Conservation (phyloP, 2,113 vertebrate genomes). For the Carassius carassius region DNA sequence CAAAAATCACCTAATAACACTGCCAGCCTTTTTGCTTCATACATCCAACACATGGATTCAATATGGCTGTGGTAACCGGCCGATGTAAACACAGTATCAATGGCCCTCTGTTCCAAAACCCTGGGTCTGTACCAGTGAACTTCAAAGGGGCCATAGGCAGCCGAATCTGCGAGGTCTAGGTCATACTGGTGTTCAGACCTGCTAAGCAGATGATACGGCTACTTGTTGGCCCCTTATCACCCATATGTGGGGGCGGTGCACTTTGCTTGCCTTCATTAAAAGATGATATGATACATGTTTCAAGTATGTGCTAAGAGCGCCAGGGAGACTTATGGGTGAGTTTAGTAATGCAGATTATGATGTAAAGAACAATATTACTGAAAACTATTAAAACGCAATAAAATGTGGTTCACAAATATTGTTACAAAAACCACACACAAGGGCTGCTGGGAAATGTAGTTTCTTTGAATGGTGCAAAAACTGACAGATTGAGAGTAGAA, state of each 20-base stretch:
- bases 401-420: not conserved
- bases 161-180: slow-evolving; percentile 66
- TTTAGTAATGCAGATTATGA: not conserved
- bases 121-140: slow-evolving; percentile 54
- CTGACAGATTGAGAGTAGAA: slow-evolving; percentile 61
- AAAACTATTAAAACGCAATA: not conserved
- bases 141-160: slow-evolving; percentile 61
- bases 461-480: slow-evolving; percentile 56
- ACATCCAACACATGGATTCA: slow-evolving; percentile 69
- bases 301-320: not conserved
- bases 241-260: slow-evolving; percentile 14
- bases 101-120: slow-evolving; percentile 65
- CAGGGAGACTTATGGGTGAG: not conserved
- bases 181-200: slow-evolving; percentile 61
- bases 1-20: slow-evolving; percentile 24
- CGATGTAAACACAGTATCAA: slow-evolving; percentile 68
- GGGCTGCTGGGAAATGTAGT: slow-evolving; percentile 72
- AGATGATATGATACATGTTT: too few relatives aligned
- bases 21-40: slow-evolving; percentile 50
- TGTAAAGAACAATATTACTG: not conserved
- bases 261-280: not conserved
- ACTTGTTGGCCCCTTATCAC: not conserved
- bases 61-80: slow-evolving; percentile 64
- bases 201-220: slow-evolving; percentile 66
- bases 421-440: not conserved